Conservation (phyloP, 37 sponge, comb jelly and placozoan species). For the Aphrocallistes beatrix region DNA sequence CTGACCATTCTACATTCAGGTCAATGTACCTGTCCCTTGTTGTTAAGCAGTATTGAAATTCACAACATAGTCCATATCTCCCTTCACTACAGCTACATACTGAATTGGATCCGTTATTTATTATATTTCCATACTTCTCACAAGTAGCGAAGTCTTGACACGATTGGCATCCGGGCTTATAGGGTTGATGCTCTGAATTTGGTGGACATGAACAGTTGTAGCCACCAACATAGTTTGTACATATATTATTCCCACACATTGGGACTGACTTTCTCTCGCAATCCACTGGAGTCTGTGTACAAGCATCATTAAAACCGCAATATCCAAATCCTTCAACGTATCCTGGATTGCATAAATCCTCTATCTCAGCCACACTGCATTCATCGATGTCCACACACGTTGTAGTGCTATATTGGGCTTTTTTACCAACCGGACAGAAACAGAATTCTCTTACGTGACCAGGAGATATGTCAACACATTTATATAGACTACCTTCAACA, state of each 20-base stretch:
- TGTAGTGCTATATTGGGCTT: not conserved
- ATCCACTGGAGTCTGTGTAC: not conserved
- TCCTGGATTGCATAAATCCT: not conserved
- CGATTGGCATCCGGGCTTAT: no score
- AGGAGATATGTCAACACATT: no score
- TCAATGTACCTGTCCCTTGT: not conserved
- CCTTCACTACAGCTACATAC: not conserved
- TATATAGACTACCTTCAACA: no score
- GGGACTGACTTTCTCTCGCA: not conserved
- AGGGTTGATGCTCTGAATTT: no score
- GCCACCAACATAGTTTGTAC: not conserved
- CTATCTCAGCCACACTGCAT: not conserved
- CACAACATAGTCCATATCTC: not conserved
- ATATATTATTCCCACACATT: not conserved
- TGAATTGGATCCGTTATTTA: no score
- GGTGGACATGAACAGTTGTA: not conserved
- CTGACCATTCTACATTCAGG: not conserved
- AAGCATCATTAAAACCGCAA: not conserved
- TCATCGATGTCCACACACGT: not conserved
- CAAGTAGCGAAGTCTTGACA: no score
- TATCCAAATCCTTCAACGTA: not conserved
- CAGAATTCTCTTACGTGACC: not conserved
- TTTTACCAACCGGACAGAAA: not conserved
- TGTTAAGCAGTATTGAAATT: not conserved
- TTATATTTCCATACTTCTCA: no score